A percentile compares a stretch with the other conserved stretches of the same genome.
phyloP scores from a whole-genome alignment of 2,797 vertebrate genomes.

The Paratrypauchen microcephalus region DNA sequence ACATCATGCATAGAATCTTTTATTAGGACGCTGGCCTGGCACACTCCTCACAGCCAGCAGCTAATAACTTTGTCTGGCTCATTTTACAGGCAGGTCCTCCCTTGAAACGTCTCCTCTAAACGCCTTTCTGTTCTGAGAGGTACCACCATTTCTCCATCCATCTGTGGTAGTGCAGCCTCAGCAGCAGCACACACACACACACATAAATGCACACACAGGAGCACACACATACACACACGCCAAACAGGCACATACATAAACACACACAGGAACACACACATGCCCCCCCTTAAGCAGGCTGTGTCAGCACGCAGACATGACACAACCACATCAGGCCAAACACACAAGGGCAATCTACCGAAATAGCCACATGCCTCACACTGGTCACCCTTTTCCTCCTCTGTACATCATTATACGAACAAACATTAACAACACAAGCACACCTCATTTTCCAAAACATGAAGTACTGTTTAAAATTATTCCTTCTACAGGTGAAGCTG shows the following conservation, averaged over 20 bases:
- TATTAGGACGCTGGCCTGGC: conserved; percentile 44
- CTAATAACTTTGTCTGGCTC: conserved; percentile 52
- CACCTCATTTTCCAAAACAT: no score
- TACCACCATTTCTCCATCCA: conserved; percentile 63
- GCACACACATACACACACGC: background rate
- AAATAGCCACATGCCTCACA: conserved; percentile 37
- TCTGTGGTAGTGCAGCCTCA: conserved; percentile 70
- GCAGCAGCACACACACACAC: conserved; percentile 36
- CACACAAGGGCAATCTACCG: conserved; percentile 55
- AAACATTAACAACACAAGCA: background rate
- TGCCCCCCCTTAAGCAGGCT: conserved; percentile 58
- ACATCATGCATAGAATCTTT: conserved; percentile 46
- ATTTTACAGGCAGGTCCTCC: conserved; percentile 30
- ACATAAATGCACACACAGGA: background rate
- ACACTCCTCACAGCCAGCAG: conserved; percentile 40
- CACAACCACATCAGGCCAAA: conserved; percentile 62
- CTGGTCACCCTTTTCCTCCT: conserved; percentile 4
- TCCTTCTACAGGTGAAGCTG: background rate
- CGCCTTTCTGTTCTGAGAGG: conserved; percentile 68
- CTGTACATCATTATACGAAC: background rate
- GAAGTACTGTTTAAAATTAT: no score
- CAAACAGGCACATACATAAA: background rate
- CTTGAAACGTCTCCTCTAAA: conserved; percentile 64
- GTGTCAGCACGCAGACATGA: conserved; percentile 70
- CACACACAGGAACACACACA: background rate